A percentile compares a stretch with the other conserved stretches of the same genome.
These are phyloP conservation scores for Aphrophora alni DNA, from an alignment of 2,888 invertebrate species.

Conservation along the genomic window DNA sequence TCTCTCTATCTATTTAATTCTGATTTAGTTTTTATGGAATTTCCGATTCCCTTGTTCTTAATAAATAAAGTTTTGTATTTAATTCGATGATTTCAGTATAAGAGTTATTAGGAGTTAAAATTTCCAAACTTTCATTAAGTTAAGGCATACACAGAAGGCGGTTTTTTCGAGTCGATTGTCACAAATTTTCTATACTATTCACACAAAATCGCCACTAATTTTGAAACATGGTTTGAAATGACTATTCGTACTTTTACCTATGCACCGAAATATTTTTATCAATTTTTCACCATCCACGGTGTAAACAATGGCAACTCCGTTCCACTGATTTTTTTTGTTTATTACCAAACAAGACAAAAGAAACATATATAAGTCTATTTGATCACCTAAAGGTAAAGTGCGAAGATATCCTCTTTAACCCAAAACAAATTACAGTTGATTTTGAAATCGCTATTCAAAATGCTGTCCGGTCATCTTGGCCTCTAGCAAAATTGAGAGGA, in stretches of 20 bases:
- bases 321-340: neutral
- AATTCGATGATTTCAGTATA: too few species aligned
- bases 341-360: neutral
- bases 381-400: neutral
- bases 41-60: too few species aligned
- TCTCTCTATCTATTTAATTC: too few species aligned
- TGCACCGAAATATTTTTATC: neutral
- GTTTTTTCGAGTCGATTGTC: too few species aligned
- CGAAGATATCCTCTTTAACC: neutral
- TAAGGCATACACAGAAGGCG: too few species aligned
- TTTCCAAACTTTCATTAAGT: too few species aligned
- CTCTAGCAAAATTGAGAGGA: conserved; percentile 1
- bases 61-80: too few species aligned
- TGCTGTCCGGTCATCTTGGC: conserved; percentile 20
- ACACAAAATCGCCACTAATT: too few species aligned
- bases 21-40: too few species aligned
- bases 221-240: too few species aligned
- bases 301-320: neutral
- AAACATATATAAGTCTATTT: neutral
- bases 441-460: conserved; percentile 32
- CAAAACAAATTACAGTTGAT: neutral
- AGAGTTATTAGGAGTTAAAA: too few species aligned
- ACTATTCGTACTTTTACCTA: neutral
- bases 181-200: too few species aligned
- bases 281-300: neutral